Evolutionary conservation across 2,888 invertebrate species (phyloP).

Genomic region (Sarcophaga subvicina): DNA sequence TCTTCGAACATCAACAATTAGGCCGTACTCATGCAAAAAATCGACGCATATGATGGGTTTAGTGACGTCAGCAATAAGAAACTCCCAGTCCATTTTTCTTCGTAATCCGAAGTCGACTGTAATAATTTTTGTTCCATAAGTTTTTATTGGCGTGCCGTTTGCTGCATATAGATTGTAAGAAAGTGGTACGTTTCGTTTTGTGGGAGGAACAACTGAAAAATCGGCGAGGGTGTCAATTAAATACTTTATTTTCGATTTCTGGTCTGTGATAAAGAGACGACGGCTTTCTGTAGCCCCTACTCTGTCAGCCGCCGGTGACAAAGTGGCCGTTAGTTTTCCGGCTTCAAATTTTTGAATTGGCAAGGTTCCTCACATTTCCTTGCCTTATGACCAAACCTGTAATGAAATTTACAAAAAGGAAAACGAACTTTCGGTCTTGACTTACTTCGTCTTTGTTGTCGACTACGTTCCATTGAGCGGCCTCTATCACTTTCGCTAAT

Average conservation of each 20-base stretch:
- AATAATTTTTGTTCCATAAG: not conserved
- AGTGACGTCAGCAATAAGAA: not conserved
- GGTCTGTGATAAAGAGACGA: slow-evolving; percentile 33
- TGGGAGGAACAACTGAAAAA: slow-evolving; percentile 26
- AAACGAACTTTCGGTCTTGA: not conserved
- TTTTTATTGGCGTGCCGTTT: not conserved
- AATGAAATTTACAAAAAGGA: slow-evolving; percentile 38
- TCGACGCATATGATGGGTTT: not conserved
- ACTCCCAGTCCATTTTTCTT: slow-evolving; percentile 13
- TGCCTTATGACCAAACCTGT: slow-evolving; percentile 30
- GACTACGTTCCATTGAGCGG: not conserved
- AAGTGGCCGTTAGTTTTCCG: slow-evolving; percentile 10
- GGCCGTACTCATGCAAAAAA: not conserved
- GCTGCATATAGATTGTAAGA: slow-evolving; percentile 5
- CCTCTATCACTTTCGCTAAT: not conserved
- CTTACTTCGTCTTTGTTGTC: not conserved
- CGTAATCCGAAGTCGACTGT: not conserved
- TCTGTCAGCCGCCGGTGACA: slow-evolving; percentile 15
- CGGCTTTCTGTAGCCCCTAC: slow-evolving; percentile 8
- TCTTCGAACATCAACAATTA: not conserved
- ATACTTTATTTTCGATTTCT: not conserved
- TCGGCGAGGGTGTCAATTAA: slow-evolving; percentile 20
- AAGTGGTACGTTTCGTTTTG: not conserved
- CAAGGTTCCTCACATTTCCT: slow-evolving; percentile 37
- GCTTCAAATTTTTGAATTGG: slow-evolving; percentile 23